Evolutionary conservation across 1,140 invertebrate species (phyloP), one percentile per base, ranked within the genome.

Genomic region (Oryzaephilus surinamensis): DNA sequence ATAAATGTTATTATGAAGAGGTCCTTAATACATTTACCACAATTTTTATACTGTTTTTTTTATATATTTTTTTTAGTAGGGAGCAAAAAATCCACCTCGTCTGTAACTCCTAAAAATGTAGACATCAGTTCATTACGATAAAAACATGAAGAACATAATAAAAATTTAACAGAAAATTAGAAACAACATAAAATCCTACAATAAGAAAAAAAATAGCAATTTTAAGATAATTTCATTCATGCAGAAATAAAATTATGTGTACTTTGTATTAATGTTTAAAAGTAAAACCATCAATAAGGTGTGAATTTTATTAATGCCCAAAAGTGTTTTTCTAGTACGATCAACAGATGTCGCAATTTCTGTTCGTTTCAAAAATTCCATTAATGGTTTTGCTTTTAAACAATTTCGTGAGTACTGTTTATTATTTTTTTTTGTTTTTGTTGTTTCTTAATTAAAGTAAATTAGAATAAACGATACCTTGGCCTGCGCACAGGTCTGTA

Each of bases 401-500:
- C n/a, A n/a, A n/a, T n/a, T n/a, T n/a, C n/a, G n/a, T n/a, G n/a
- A n/a, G n/a, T n/a, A n/a, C 8, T 24, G 10, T 24, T 24, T 6
- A 7, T 24, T 24, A 7, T 24, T 24, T 6, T 24, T 6, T 24
- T 10, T 6, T 24, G 29, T 15, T 29, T n/a, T 32, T 34, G 33
- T 41, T 33, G 38, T 45, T 45, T 45, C 43, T 43, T 53, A 27
- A 32, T 44, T 43, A 10, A 20, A 31, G 30, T n/a, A 18, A 17
- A 21, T 6, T n/a, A 41, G 10, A 16, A 21, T 17, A 30, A 10
- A 31, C 12, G 38, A 29, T 48, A 81, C 78, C 78, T 80, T 56
- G 77, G 74, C 65, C 80, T 70, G 48, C 80, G 76, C 47, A 70
- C 67, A 41, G 78, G 77, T 62, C 80, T 70, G 60, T 75, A 81